Evolutionary conservation across 2,797 vertebrate species (phyloP), one percentile per base, ranked within the genome.

Genomic region (Echeneis naucrates): DNA sequence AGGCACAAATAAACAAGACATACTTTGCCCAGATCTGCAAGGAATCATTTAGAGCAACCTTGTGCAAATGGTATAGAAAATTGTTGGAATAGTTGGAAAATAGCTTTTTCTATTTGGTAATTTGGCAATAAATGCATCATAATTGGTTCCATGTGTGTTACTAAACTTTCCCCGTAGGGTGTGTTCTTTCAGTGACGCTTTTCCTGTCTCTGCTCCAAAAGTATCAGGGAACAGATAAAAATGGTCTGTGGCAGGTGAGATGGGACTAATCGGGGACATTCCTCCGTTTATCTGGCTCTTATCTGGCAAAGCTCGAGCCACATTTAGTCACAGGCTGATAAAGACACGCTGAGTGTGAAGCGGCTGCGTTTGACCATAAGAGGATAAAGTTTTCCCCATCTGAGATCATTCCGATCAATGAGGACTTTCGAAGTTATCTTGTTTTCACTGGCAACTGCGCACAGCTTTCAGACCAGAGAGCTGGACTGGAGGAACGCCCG

Each of bases 281-380:
- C 75, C 87, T 17, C 51, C 14, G 38, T 78, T 83, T 87, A 73
- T 86, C 81, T 81, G 50, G 37, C 54, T 56, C 69, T 78, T 83
- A 87, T 91, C 64, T 23, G 51, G 52, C 35, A 52, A 76, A 71
- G 40, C 37, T 38, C 24, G 30, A 68, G 68, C 77, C 80, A 78
- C 38, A 84, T 75, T 80, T 89, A 87, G 81, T 44, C 75, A 17
- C 48, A 7, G 45, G 38, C 53, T 66, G 86, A 90, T 87, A 86
- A 77, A 77, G 51, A 5, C 51, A 8, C 16, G 42, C 65, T 23
- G 52, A 61, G 59, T 8, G 59, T 32, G 30, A 62, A 35, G 30
- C 40, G 58, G 51, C 56, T 54, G 2, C 48, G 51, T 9, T 8
- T 72, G 75, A 70, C 75, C 76, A 69, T 51, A 83, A 77, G 40